Percentiles rank a stretch among this genome's conserved stretches.
phyloP scores from a whole-genome alignment of 2,797 vertebrate species.

The Hephaestus fuliginosus region DNA sequence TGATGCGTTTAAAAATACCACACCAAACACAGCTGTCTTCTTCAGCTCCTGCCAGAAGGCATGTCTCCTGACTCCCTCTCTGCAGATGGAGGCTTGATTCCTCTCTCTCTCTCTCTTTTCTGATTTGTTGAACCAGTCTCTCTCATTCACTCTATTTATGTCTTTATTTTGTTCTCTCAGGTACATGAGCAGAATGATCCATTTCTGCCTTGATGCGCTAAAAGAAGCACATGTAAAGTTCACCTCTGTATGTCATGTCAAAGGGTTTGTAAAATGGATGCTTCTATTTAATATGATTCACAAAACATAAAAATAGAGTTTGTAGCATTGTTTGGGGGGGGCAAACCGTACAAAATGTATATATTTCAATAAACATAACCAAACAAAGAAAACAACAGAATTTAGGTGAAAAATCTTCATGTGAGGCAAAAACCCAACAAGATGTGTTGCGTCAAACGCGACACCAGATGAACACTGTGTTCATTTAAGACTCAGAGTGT shows the following conservation, averaged over 20 bases:
- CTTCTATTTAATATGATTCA: conserved; percentile 29
- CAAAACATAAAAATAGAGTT: conserved; percentile 25
- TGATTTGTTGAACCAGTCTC: conserved; percentile 73
- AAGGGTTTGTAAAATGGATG: conserved; percentile 22
- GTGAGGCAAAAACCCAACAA: conserved; percentile 31
- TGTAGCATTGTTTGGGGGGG: not conserved
- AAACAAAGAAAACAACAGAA: not conserved
- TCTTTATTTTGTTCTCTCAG: conserved; percentile 72
- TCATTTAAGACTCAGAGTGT: conserved; percentile 52
- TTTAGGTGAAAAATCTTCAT: conserved; percentile 29
- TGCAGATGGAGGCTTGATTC: conserved; percentile 79
- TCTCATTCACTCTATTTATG: conserved; percentile 65
- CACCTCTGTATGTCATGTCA: conserved; percentile 19
- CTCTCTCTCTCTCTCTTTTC: conserved; percentile 40
- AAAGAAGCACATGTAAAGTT: conserved; percentile 50
- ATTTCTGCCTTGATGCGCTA: conserved; percentile 47
- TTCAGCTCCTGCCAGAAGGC: conserved; percentile 89
- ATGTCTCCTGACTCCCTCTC: conserved; percentile 85
- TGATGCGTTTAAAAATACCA: conserved; percentile 99
- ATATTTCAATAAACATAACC: not conserved
- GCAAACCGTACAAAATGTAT: not conserved
- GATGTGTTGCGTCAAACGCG: conserved; percentile 31
- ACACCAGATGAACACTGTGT: conserved; percentile 52
- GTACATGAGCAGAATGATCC: conserved; percentile 58
- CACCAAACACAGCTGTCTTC: conserved; percentile 99